These are phyloP conservation scores for Carterocephalus palaemon DNA, from an alignment of 2,888 invertebrate genomes.

Conservation along the genomic window DNA sequence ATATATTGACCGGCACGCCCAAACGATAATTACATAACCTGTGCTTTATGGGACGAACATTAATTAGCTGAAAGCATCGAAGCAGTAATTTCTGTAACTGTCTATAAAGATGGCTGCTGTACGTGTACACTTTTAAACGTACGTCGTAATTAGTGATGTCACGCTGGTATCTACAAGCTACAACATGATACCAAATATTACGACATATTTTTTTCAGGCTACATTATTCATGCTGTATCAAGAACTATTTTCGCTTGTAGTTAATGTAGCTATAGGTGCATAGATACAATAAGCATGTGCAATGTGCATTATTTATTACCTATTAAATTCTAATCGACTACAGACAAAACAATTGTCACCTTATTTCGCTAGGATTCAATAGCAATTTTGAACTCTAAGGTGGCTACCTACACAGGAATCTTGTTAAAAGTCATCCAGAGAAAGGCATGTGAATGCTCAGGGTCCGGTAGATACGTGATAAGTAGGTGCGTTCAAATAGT, in stretches of 20 bases:
- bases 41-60: slow-evolving; percentile 32
- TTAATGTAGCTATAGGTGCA: no score
- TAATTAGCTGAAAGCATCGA: slow-evolving; percentile 39
- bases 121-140: neutral
- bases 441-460: slow-evolving; percentile 26
- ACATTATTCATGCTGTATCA: no score
- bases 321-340: slow-evolving; percentile 3
- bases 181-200: no score
- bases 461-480: slow-evolving; percentile 25
- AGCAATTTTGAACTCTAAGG: slow-evolving; percentile 24
- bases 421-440: slow-evolving; percentile 26
- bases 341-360: slow-evolving; percentile 12
- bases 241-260: no score
- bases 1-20: slow-evolving; percentile 38
- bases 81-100: slow-evolving; percentile 42
- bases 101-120: slow-evolving; percentile 1
- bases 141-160: slow-evolving; percentile 5
- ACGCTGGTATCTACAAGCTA: neutral
- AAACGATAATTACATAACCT: slow-evolving; percentile 48
- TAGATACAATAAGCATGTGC: slow-evolving; percentile 9
- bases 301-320: slow-evolving; percentile 8
- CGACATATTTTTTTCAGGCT: no score
- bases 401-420: slow-evolving; percentile 25
- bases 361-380: slow-evolving; percentile 4
- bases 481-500: slow-evolving; percentile 26